phyloP scores from a whole-genome alignment of 2,888 invertebrate species.

The Lasioglossum zephyrum region DNA sequence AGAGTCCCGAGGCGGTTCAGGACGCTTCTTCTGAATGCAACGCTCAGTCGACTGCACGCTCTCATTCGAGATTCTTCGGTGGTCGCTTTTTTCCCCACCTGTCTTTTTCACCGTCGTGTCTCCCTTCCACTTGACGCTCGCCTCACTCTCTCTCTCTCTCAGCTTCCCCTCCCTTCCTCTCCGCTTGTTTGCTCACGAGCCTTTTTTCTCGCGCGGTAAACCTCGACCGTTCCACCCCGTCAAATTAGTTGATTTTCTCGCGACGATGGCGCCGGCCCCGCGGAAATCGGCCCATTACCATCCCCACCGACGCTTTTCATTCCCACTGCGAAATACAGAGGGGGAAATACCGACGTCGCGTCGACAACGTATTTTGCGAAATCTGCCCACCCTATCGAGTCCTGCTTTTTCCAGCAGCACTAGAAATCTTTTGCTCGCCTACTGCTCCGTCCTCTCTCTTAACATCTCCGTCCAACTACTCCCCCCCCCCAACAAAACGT shows the following conservation, averaged over 20 bases:
- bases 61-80: conserved; percentile 58
- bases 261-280: conserved; percentile 44
- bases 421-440: conserved; percentile 1
- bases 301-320: conserved; percentile 24
- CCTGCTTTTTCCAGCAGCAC: not conserved
- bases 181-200: not conserved
- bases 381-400: conserved; percentile 29
- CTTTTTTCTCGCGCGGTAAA: conserved; percentile 26
- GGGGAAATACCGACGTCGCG: not conserved
- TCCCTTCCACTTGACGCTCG: not conserved
- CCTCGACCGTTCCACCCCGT: conserved; percentile 34
- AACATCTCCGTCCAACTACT: not conserved
- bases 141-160: not conserved
- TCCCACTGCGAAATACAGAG: conserved; percentile 13
- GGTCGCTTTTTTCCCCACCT: conserved; percentile 45
- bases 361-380: conserved; percentile 32
- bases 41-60: conserved; percentile 58
- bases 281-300: conserved; percentile 65
- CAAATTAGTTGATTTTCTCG: conserved; percentile 67
- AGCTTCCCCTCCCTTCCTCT: not conserved
- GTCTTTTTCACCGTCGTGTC: conserved; percentile 20
- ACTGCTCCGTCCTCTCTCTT: not conserved
- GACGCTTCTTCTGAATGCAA: conserved; percentile 56
- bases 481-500: not conserved
- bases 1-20: conserved; percentile 53